phyloP scores from a whole-genome alignment of 2,113 vertebrate genomes.

The Loxodonta africana region DNA sequence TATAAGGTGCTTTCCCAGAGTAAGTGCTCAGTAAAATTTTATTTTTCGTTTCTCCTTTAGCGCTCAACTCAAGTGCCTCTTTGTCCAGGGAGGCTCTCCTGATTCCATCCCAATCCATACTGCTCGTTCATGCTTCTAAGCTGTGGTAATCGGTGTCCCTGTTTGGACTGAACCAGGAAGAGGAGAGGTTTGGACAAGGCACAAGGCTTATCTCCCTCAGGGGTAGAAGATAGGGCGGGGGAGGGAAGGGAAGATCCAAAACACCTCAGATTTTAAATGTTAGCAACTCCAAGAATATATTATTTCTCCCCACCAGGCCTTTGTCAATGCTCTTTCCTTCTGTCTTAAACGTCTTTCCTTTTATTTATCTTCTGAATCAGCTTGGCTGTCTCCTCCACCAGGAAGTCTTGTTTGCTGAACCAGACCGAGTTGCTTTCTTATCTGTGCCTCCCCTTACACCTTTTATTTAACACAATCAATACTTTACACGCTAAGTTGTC shows the following conservation, averaged over 20 bases:
- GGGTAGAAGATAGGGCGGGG: not conserved
- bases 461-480: not conserved
- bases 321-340: not conserved
- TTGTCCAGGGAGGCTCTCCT: not conserved
- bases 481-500: not conserved
- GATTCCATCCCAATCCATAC: not conserved
- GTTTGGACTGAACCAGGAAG: not conserved
- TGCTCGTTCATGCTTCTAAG: not conserved
- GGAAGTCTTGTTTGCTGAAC: not conserved
- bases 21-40: not conserved
- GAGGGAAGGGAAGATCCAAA: not conserved
- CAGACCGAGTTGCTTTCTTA: not conserved
- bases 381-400: not conserved
- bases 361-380: not conserved
- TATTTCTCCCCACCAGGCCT: not conserved
- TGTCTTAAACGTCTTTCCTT: not conserved
- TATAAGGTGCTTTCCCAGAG: not conserved
- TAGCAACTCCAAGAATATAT: not conserved
- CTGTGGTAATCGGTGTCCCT: not conserved
- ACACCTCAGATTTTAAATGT: not conserved
- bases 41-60: conserved; percentile 1
- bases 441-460: too few relatives aligned
- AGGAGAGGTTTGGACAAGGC: not conserved
- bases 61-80: not conserved
- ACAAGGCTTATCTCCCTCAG: not conserved